A percentile compares a stretch with the other conserved stretches of the same genome.
Conservation (phyloP, 1,140 invertebrate species). For the Ceratosolen solmsi region DNA sequence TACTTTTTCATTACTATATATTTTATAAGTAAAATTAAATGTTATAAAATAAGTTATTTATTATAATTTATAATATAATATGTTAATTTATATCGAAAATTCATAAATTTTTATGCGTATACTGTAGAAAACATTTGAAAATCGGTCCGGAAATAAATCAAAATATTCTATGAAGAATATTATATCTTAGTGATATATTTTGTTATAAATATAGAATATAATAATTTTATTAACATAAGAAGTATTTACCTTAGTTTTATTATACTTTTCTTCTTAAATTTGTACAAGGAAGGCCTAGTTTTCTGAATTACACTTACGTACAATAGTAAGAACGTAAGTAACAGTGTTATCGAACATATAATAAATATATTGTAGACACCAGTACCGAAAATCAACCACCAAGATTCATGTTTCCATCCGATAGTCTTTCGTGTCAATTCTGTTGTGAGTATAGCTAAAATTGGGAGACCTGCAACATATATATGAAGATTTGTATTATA, state of each 20-base stretch:
- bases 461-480: constrained; percentile 72
- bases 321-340: constrained; percentile 73
- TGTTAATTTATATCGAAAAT: too few relatives aligned
- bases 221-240: not conserved
- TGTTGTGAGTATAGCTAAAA: constrained; percentile 75
- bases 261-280: constrained; percentile 68
- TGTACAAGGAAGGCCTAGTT: constrained; percentile 71
- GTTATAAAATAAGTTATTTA: too few relatives aligned
- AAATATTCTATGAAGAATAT: too few relatives aligned
- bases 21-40: too few relatives aligned
- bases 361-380: constrained; percentile 76
- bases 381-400: constrained; percentile 76
- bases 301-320: constrained; percentile 73
- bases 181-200: too few relatives aligned
- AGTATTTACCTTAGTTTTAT: constrained; percentile 66
- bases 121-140: too few relatives aligned
- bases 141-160: too few relatives aligned
- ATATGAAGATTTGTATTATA: not conserved
- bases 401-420: constrained; percentile 73
- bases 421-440: constrained; percentile 75
- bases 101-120: too few relatives aligned
- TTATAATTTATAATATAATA: too few relatives aligned
- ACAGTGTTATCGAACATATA: constrained; percentile 73
- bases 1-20: too few relatives aligned
- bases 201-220: not conserved